A percentile compares a stretch with the other conserved stretches of the same genome.
These are phyloP conservation scores for Vipera ursinii DNA, from an alignment of 2,797 vertebrate genomes.

Conservation along the genomic window DNA sequence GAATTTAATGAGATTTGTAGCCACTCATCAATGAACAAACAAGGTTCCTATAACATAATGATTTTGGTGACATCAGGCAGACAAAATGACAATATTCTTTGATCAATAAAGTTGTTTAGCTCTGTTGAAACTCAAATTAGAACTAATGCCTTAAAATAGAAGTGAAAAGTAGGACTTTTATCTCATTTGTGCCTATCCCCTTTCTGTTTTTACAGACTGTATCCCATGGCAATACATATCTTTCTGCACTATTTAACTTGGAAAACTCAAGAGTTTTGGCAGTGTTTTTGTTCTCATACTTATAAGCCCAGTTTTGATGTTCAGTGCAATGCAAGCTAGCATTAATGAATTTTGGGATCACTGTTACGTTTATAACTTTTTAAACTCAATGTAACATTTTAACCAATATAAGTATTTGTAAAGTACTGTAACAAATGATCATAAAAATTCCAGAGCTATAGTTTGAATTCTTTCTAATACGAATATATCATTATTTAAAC, in stretches of 20 bases:
- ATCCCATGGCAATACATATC: constrained; percentile 43
- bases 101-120: constrained; percentile 32
- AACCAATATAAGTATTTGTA: constrained; percentile 33
- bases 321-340: constrained; percentile 40
- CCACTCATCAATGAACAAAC: constrained; percentile 41
- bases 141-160: neutral
- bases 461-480: neutral
- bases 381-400: constrained; percentile 45
- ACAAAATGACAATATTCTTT: constrained; percentile 14
- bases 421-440: constrained; percentile 8
- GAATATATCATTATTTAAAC: neutral
- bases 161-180: neutral
- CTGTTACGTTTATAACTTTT: constrained; percentile 8
- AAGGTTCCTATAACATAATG: constrained; percentile 38
- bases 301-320: constrained; percentile 42
- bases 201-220: constrained; percentile 21
- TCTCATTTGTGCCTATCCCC: neutral
- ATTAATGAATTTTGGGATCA: constrained; percentile 24
- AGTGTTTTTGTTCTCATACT: constrained; percentile 34
- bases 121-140: constrained; percentile 25
- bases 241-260: constrained; percentile 45
- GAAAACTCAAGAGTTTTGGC: constrained; percentile 36
- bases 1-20: constrained; percentile 24
- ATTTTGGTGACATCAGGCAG: constrained; percentile 28
- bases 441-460: no score